Base-by-base conservation (phyloP, 23 tunicate genomes). In the Styela clava region DNA sequence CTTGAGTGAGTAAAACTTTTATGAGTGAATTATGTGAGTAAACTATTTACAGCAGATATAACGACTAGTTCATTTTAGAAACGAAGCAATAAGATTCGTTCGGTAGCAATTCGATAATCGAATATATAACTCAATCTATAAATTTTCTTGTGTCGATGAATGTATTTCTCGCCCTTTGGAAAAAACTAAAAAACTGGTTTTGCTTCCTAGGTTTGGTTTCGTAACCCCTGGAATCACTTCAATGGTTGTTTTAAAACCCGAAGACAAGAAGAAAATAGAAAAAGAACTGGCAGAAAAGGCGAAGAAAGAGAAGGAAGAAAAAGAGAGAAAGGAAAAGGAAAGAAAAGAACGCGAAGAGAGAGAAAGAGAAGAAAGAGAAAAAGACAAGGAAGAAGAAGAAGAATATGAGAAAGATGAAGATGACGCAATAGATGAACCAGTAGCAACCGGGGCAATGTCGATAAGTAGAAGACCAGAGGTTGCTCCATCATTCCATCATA, bases 171-270 rank as follows among this genome's bases (percentile, higher is more conserved):
- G n/a, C n/a, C n/a, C n/a, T n/a, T n/a, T n/a, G n/a, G n/a, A n/a
- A n/a, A n/a, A n/a, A n/a, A n/a, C n/a, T n/a, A n/a, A n/a, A n/a
- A n/a, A n/a, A n/a, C n/a, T n/a, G 56, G 12, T 35, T 26, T 29
- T 63, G 0, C 31, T 22, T 62, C 12, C 22, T 71, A 85, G 88
- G 44, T 52, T 25, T 33, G 83, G 83, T 22, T 78, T 85, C 35
- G 88, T 85, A 9, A 79, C 83, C 19, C 88, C 88, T 18, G 83
- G 79, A 19, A 85, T 85, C 28, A 85, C 83, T 3, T 78, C 88
- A 22, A 62, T 85, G 79, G 61, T 85, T 63, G 88, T 85, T 5
- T 31, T 79, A 22, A 85, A 85, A 78, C 88, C 88, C 16, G 83
- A 68, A 18, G 83, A 85, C 51, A 56, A 63, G 44, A 27, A 61